Evolutionary conservation across 2,113 vertebrate species (phyloP), one percentile per base, ranked within the genome.

Genomic region (Glareola pratincola): DNA sequence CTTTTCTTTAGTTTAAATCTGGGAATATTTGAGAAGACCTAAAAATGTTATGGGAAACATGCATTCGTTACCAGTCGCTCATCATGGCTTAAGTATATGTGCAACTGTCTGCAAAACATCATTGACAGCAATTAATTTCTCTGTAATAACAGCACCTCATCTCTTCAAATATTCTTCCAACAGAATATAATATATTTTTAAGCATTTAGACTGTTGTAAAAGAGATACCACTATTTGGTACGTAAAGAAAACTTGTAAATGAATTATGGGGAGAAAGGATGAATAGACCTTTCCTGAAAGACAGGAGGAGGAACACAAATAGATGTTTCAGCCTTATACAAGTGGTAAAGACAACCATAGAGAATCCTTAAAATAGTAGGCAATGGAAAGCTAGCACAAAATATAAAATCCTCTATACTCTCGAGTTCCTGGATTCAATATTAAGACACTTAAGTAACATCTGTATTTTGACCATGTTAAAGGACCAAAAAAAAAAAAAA

Each of bases 221-320:
- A 74, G 12, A 23, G 10, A 23, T 37, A 23, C 9, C 14, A n/a
- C 56, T 74, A 32, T 9, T 36, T 5, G 8, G 19, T 37, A 32
- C 0, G 0, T 34, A 59, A 37, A 20, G 16, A 43, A 60, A 19
- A 37, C 4, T 37, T 39, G 3, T 29, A 47, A 37, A 29, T 12
- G 13, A 53, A 47, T n/a, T 23, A 34, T 13, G 21, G 32, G 37
- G 18, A 81, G 43, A 50, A 75, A 82, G 34, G 13, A 45, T 59
- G 18, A 59, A 59, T 29, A 36, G 6, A 9, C 5, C 24, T 41
- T 73, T 57, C 30, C 20, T 74, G 27, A 66, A 75, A 81, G 8
- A 22, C 3, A 4, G 11, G 14, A 59, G 29, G 45, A 74, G 14
- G 20, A 66, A 50, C 22, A 37, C 17, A 53, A 51, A 18, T 18